Conservation (phyloP, 1,140 invertebrate species). For the Leptestheria dahalacensis region DNA sequence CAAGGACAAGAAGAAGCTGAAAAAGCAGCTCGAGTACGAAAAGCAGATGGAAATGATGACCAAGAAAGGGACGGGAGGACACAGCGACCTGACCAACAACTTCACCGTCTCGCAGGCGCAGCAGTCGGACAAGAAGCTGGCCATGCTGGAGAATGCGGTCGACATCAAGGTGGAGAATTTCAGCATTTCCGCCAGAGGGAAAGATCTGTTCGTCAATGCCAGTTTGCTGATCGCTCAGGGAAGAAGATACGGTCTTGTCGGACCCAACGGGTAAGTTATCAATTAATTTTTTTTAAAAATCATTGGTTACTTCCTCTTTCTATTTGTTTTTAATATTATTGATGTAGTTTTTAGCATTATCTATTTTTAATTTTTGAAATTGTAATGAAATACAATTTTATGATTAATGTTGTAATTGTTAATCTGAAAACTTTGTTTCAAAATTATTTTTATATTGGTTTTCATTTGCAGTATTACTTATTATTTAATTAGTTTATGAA, state of each 20-base stretch:
- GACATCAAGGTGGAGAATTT: slow-evolving; percentile 99
- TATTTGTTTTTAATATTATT: too few species aligned
- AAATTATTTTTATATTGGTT: too few species aligned
- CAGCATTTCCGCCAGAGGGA: slow-evolving; percentile 91
- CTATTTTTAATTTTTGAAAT: too few species aligned
- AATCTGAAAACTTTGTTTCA: too few species aligned
- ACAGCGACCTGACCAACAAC: slow-evolving; percentile 77
- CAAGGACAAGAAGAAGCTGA: slow-evolving; percentile 23
- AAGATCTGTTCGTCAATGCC: slow-evolving; percentile 95
- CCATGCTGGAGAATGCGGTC: slow-evolving; percentile 79
- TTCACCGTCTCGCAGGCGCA: slow-evolving; percentile 93
- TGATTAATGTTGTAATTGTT: too few species aligned
- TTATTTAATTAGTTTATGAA: too few species aligned
- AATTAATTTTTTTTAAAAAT: slow-evolving; percentile 11
- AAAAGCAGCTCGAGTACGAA: slow-evolving; percentile 65
- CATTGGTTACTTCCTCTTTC: too few species aligned
- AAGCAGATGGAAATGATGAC: slow-evolving; percentile 76
- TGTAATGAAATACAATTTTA: too few species aligned
- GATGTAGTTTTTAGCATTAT: too few species aligned
- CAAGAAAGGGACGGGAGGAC: slow-evolving; percentile 71
- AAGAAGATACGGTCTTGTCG: slow-evolving; percentile 90
- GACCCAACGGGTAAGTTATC: slow-evolving; percentile 78
- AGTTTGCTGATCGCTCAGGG: slow-evolving; percentile 84
- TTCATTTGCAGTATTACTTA: too few species aligned
- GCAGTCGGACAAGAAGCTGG: slow-evolving; percentile 64